A percentile compares a stretch with the other conserved stretches of the same genome.
These are phyloP conservation scores for Venturia canescens DNA, from an alignment of 1,140 invertebrate genomes.

Conservation along the genomic window DNA sequence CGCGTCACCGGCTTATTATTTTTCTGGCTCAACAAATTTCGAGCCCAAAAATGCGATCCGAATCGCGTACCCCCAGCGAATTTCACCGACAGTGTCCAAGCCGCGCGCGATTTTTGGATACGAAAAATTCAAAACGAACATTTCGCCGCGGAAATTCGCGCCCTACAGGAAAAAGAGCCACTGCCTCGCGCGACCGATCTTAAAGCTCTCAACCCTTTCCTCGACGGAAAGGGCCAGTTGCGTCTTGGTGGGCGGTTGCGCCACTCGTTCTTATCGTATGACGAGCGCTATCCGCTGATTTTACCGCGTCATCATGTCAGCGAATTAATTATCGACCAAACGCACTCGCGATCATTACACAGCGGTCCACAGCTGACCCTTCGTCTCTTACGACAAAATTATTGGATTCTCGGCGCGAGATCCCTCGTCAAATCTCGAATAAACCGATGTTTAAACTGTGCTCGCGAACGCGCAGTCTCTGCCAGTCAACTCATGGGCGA, in stretches of 20 bases:
- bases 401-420: no score
- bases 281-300: conserved; percentile 39
- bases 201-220: no score
- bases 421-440: no score
- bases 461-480: no score
- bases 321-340: conserved; percentile 57
- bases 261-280: conserved; percentile 22
- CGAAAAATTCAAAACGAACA: neutral
- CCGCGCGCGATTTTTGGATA: neutral
- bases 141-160: conserved; percentile 15
- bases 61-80: neutral
- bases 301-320: conserved; percentile 2
- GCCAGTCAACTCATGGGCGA: no score
- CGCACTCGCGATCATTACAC: conserved; percentile 62
- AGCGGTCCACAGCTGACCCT: conserved; percentile 57
- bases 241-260: no score
- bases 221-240: no score
- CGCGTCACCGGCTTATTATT: conserved; percentile 6
- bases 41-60: conserved; percentile 3
- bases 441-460: no score
- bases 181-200: neutral
- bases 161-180: neutral
- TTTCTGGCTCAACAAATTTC: neutral
- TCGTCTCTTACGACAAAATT: no score
- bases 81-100: no score